These are phyloP conservation scores for Megaceryle maxima DNA, from an alignment of 2,113 vertebrate genomes.

Conservation along the genomic window DNA sequence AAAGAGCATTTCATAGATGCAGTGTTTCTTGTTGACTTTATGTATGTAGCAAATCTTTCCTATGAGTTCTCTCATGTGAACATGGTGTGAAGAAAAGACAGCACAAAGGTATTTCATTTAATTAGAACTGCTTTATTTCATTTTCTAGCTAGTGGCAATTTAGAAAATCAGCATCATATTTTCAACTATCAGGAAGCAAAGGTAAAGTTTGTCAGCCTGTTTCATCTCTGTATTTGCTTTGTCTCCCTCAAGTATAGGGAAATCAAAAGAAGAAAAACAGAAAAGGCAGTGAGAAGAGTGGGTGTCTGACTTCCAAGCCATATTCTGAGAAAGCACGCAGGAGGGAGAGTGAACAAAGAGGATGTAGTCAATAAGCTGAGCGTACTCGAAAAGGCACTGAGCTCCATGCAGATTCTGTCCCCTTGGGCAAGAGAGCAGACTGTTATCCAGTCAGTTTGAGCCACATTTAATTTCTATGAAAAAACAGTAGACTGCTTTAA, in stretches of 20 bases:
- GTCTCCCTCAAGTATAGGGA: background rate
- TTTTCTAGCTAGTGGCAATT: background rate
- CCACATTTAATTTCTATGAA: background rate
- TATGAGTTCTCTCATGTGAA: background rate
- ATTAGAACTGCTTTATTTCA: background rate
- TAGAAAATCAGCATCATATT: background rate
- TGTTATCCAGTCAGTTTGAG: background rate
- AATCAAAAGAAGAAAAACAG: background rate
- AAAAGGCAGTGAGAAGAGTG: background rate
- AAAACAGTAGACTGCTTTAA: background rate
- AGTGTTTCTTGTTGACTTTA: background rate
- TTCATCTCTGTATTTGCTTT: background rate
- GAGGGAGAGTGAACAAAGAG: background rate
- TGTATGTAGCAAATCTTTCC: background rate
- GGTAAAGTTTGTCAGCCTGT: background rate
- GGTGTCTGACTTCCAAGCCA: background rate
- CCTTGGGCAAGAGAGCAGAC: background rate
- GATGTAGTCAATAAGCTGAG: background rate
- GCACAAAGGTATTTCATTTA: background rate
- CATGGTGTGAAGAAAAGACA: background rate
- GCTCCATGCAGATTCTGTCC: background rate
- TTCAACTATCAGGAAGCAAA: background rate
- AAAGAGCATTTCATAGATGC: background rate
- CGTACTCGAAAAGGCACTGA: background rate
- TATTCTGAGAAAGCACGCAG: background rate